A percentile compares a stretch with the other conserved stretches of the same genome.
Conservation (phyloP, 2,797 vertebrate genomes). For the Mus minutoides region DNA sequence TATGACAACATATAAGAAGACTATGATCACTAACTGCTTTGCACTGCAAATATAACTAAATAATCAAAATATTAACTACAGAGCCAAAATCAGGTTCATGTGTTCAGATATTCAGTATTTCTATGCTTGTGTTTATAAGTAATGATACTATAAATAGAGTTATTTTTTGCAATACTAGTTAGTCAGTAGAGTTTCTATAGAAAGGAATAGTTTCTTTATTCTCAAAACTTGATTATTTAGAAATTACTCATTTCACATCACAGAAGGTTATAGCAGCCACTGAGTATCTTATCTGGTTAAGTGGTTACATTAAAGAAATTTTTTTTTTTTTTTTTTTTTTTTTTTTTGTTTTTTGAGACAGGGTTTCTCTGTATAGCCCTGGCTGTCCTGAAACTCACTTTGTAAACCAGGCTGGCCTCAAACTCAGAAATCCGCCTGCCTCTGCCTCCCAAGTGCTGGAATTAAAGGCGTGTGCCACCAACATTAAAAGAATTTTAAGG, state of each 20-base stretch:
- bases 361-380: no score
- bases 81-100: neutral
- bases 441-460: no score
- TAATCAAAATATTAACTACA: constrained; percentile 32
- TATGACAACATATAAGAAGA: neutral
- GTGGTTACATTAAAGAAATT: neutral
- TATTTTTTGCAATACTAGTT: neutral
- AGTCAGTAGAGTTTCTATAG: neutral
- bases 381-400: no score
- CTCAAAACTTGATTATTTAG: neutral
- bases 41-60: neutral
- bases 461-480: no score
- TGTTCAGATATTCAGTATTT: neutral
- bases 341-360: no score
- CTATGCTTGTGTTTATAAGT: neutral
- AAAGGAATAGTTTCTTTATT: constrained; percentile 37
- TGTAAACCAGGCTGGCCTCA: no score
- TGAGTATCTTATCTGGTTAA: neutral
- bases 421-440: no score
- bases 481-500: neutral
- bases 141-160: neutral
- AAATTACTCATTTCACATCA: neutral
- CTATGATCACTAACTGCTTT: neutral
- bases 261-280: neutral
- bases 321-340: no score